Percentiles rank a stretch among this genome's conserved stretches.
These are phyloP conservation scores for Hypsibius dujardini DNA, from an alignment of 1,140 invertebrate genomes.

Conservation along the genomic window DNA sequence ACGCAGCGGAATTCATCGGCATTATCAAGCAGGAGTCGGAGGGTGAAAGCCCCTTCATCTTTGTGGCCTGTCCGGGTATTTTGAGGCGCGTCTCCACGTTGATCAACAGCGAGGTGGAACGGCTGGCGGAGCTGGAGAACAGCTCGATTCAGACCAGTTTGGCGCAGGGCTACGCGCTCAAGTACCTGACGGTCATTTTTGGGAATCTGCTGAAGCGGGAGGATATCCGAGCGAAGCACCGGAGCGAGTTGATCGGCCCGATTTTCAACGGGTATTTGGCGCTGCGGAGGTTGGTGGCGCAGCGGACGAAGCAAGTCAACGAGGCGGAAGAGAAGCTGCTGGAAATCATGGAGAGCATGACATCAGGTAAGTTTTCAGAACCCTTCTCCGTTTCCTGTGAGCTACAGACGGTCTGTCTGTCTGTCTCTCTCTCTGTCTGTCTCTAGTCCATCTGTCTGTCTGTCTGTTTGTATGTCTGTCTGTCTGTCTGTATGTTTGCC, in stretches of 20 bases:
- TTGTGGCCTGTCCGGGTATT: neutral
- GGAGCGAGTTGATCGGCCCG: slow-evolving; percentile 64
- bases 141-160: neutral
- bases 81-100: slow-evolving; percentile 51
- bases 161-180: slow-evolving; percentile 52
- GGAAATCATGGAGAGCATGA: slow-evolving; percentile 87
- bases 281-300: slow-evolving; percentile 69
- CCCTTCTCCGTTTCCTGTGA: too few species aligned
- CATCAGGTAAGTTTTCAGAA: too few species aligned
- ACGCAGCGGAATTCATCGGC: slow-evolving; percentile 73
- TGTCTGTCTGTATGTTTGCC: too few species aligned
- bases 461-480: too few species aligned
- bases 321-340: slow-evolving; percentile 88
- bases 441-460: too few species aligned
- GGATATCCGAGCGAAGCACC: slow-evolving; percentile 66
- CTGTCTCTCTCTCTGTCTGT: too few species aligned
- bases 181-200: slow-evolving; percentile 66
- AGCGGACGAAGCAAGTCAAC: slow-evolving; percentile 80
- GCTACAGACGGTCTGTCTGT: too few species aligned
- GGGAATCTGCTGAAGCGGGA: slow-evolving; percentile 47
- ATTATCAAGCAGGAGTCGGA: neutral
- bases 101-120: slow-evolving; percentile 66
- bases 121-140: slow-evolving; percentile 27
- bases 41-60: slow-evolving; percentile 9
- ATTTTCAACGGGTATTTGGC: slow-evolving; percentile 84